Percentiles rank a stretch among this genome's conserved stretches.
These are phyloP conservation scores for Microctonus hyperodae DNA, from an alignment of 2,888 invertebrate species.

Conservation along the genomic window DNA sequence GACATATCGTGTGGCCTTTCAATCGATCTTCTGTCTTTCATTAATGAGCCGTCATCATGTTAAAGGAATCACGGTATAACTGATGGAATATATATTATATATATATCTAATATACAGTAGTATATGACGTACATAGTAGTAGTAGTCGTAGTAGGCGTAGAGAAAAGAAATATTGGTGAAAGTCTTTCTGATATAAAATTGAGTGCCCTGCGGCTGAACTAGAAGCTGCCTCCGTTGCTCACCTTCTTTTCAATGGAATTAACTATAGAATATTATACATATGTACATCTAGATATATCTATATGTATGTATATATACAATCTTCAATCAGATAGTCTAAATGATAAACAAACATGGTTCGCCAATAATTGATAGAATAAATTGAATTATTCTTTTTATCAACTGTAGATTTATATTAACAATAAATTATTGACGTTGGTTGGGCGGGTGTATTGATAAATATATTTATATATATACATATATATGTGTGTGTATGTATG, in stretches of 20 bases:
- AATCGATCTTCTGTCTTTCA: conserved; percentile 33
- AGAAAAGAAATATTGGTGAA: conserved; percentile 23
- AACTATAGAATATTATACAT: conserved; percentile 11
- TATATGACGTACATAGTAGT: not conserved
- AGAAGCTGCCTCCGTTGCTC: conserved; percentile 37
- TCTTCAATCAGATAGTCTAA: conserved; percentile 47
- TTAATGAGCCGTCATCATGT: conserved; percentile 39
- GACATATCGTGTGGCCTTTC: not conserved
- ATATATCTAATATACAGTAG: conserved; percentile 16
- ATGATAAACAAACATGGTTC: conserved; percentile 55
- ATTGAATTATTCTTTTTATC: conserved; percentile 59
- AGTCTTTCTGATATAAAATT: conserved; percentile 28
- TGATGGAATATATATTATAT: conserved; percentile 18
- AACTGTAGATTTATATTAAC: conserved; percentile 23
- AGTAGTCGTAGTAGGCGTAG: conserved; percentile 20
- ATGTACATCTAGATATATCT: conserved; percentile 26
- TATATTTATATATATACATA: conserved; percentile 5
- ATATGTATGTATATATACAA: conserved; percentile 7
- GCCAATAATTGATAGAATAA: conserved; percentile 59
- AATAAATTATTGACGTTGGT: conserved; percentile 14
- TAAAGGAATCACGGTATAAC: conserved; percentile 20
- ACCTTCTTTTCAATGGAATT: conserved; percentile 8
- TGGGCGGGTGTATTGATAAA: not conserved
- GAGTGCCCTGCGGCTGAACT: conserved; percentile 40
- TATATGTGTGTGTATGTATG: conserved; percentile 19